Evolutionary conservation across 1,140 invertebrate species (phyloP), one percentile per base, ranked within the genome.

Genomic region (Caenorhabditis tropicalis): DNA sequence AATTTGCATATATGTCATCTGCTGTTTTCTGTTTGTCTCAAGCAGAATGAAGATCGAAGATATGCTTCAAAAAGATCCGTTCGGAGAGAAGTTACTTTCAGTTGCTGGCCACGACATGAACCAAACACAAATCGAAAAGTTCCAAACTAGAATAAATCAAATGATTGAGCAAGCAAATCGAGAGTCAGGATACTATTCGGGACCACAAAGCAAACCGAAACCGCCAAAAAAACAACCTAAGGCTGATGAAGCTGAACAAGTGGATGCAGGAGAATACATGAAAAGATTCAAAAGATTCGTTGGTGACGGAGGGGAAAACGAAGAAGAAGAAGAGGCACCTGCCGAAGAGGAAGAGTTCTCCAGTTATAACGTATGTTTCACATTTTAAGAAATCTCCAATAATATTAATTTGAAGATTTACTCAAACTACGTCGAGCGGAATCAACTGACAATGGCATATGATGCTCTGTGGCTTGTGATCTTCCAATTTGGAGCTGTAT

Each of bases 391-490:
- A 16, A 46, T 46, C 43, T 46, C 43, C 15, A 51, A 51, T 1
- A 19, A 19, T 19, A 19, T n/a, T n/a, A n/a, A 16, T 16, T 10
- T 4, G 12, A 0, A 48, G 83, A 85, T 91, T 43, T 90, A 89
- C 79, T 88, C 89, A 15, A 85, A 87, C 33, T 87, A 90, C 46
- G 88, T 90, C 15, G 88, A 90, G 80, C 74, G 88, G 7, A 91
- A 89, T 60, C 89, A 89, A 82, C 89, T 90, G 51, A 90, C 89
- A 9, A 89, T 85, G 16, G 85, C 88, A 1, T 90, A 89, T 60
- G 89, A 90, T 81, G 90, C 89, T 7, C 46, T 90, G 16, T 90
- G 90, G 90, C 49, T 90, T 53, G 87, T 88, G n/a, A 60, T 91
- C 12, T 82, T 90, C 27, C 89, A 90, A 83, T 84, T 91, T n/a